A percentile compares a stretch with the other conserved stretches of the same genome.
These are phyloP conservation scores for Paguma larvata DNA, from an alignment of 2,797 vertebrate species.

Conservation along the genomic window DNA sequence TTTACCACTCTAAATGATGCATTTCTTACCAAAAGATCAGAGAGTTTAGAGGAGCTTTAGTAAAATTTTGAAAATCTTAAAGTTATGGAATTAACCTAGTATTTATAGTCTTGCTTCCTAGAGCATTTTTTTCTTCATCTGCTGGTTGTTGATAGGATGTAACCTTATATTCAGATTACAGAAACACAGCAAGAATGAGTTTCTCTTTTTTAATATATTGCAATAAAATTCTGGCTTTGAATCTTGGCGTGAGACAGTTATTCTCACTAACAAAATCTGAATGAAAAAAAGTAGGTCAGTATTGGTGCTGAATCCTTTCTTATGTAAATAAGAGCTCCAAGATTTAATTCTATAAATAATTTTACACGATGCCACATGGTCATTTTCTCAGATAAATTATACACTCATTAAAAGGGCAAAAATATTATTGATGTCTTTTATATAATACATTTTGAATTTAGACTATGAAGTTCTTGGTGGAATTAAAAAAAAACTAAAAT, in stretches of 20 bases:
- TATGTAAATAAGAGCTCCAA: slow-evolving; percentile 46
- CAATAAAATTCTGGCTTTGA: slow-evolving; percentile 74
- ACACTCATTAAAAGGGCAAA: slow-evolving; percentile 55
- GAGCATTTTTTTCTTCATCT: slow-evolving; percentile 76
- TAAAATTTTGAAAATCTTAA: slow-evolving; percentile 84
- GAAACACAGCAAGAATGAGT: slow-evolving; percentile 57
- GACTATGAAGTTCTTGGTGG: slow-evolving; percentile 53
- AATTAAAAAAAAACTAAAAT: slow-evolving; percentile 20
- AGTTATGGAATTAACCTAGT: slow-evolving; percentile 85
- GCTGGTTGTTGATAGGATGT: slow-evolving; percentile 79
- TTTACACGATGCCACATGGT: slow-evolving; percentile 62
- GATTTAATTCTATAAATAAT: slow-evolving; percentile 74
- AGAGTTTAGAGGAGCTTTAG: slow-evolving; percentile 82
- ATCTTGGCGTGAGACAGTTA: slow-evolving; percentile 69
- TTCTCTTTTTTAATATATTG: slow-evolving; percentile 45
- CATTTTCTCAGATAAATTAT: slow-evolving; percentile 71
- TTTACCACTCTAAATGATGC: slow-evolving; percentile 44
- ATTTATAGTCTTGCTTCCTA: slow-evolving; percentile 84
- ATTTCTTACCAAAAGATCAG: slow-evolving; percentile 56
- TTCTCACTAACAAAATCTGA: slow-evolving; percentile 59
- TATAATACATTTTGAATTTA: not conserved
- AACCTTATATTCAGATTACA: slow-evolving; percentile 76
- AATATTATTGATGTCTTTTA: slow-evolving; percentile 45
- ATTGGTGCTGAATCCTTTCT: slow-evolving; percentile 67
- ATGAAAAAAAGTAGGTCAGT: slow-evolving; percentile 71